Base-by-base conservation (phyloP, 2,888 invertebrate species). In the Leptinotarsa rubiginosa region DNA sequence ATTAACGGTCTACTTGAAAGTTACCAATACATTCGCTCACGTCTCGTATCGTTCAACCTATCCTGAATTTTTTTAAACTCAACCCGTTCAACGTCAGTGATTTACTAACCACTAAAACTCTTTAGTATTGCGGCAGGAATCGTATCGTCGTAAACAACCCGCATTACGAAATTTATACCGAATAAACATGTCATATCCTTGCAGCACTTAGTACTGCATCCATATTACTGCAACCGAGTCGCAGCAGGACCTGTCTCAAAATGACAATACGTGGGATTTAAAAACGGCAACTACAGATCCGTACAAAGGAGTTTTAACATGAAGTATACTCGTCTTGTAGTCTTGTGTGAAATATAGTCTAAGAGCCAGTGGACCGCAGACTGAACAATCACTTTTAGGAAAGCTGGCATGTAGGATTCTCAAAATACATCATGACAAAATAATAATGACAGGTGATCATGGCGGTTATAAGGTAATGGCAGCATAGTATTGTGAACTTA, bases 171-270 rank as follows among this genome's bases (percentile, higher is more conserved):
- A 62, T 62, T 62, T 62, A 62, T 62, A 41, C 62, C 62, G 31
- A 62, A 62, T 62, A 62, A 62, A 62, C 62, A 62, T 62, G 62
- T 62, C 62, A 62, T 62, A 62, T 62, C 31, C 62, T 16, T 62
- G 62, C 62, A 62, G 62, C 25, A 62, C 62, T 62, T 41, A 62
- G 62, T 62, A 41, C 41, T 62, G 62, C 62, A 62, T 62, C 62
- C 62, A 62, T 62, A 62, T 62, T 62, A 62, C 62, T 62, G 62
- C 41, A 62, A 62, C 62, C 62, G 41, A 12, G 62, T 62, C 25
- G n/a, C 62, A 62, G 62, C 62, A 41, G 62, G 62, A 62, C 25
- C 62, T 41, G 62, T 41, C 62, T 62, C 41, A 62, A 62, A 62
- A 31, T 62, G 62, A 62, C 62, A 62, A 62, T 62, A 62, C 62